Evolutionary conservation across 2,888 invertebrate genomes (phyloP).

Genomic region (Cryptosula pallasiana): DNA sequence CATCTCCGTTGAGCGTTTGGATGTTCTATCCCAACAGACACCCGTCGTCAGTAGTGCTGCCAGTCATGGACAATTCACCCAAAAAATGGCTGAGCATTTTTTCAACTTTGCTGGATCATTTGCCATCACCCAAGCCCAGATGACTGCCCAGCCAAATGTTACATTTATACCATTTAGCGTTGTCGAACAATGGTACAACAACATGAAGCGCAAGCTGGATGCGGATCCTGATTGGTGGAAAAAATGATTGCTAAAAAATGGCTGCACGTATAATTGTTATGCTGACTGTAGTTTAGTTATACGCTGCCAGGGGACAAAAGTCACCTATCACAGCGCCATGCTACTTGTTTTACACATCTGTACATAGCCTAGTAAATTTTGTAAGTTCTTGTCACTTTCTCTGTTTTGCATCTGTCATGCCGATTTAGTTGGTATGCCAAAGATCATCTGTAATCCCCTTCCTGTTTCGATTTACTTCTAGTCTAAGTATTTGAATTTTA

Average conservation of each 20-base stretch:
- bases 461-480: no score
- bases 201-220: slow-evolving; percentile 78
- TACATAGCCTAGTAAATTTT: no score
- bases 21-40: slow-evolving; percentile 57
- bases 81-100: slow-evolving; percentile 88
- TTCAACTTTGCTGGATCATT: slow-evolving; percentile 89
- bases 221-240: slow-evolving; percentile 93
- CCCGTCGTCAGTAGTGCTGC: slow-evolving; percentile 50
- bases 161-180: slow-evolving; percentile 81
- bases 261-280: no score
- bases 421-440: no score
- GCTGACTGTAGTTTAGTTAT: no score
- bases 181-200: slow-evolving; percentile 88
- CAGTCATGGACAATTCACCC: slow-evolving; percentile 59
- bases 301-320: no score
- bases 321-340: no score
- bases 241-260: slow-evolving; percentile 33
- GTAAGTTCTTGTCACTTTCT: no score
- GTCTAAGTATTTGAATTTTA: no score
- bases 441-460: no score
- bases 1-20: slow-evolving; percentile 76
- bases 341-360: no score
- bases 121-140: slow-evolving; percentile 71
- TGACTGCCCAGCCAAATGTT: slow-evolving; percentile 72
- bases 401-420: no score